Evolutionary conservation across 2,797 vertebrate genomes (phyloP).

Genomic region (Phalloptychus januarius): DNA sequence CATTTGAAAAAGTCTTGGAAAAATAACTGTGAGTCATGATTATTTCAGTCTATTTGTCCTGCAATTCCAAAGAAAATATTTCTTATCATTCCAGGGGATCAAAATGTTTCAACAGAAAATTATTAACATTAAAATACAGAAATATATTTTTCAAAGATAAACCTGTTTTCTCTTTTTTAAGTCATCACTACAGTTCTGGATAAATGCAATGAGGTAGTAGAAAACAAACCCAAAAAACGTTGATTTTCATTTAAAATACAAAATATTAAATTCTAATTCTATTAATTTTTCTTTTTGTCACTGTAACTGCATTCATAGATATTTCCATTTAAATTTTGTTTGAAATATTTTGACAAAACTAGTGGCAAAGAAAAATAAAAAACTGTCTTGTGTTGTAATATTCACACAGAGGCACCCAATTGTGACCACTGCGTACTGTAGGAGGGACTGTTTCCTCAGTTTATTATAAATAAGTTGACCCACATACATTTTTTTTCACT

Average conservation of each 20-base stretch:
- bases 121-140: not conserved
- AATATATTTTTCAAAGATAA: not conserved
- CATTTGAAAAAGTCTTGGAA: not conserved
- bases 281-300: not conserved
- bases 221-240: not conserved
- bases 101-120: not conserved
- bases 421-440: not conserved
- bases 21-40: not conserved
- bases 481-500: not conserved
- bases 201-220: not conserved
- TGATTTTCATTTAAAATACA: not conserved
- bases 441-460: not conserved
- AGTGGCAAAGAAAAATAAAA: not conserved
- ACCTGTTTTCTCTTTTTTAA: not conserved
- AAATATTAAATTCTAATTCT: not conserved
- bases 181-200: not conserved
- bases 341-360: not conserved
- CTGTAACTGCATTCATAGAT: not conserved
- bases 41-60: not conserved
- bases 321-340: not conserved
- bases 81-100: not conserved
- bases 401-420: not conserved
- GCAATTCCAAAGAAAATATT: not conserved
- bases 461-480: not conserved
- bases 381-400: not conserved